Evolutionary conservation across 2,888 invertebrate genomes (phyloP).

Genomic region (Lasioglossum oenotherae): DNA sequence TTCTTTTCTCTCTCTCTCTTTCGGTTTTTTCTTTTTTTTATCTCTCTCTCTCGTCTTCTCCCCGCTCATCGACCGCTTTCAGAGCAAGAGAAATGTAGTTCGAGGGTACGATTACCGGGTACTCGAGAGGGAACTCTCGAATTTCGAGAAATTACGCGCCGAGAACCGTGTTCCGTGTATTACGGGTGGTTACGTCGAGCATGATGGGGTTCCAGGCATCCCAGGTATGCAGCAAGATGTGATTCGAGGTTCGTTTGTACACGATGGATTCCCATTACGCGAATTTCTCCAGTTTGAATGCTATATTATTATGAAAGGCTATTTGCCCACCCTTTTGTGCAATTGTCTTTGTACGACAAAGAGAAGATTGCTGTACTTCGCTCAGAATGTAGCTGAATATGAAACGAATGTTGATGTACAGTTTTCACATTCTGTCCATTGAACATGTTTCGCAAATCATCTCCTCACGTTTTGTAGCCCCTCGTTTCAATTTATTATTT

Average conservation of each 20-base stretch:
- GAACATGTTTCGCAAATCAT: not conserved
- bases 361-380: not conserved
- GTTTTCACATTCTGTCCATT: not conserved
- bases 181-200: not conserved
- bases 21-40: slow-evolving; percentile 14
- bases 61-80: slow-evolving; percentile 49
- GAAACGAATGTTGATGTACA: not conserved
- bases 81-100: slow-evolving; percentile 63
- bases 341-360: not conserved
- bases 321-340: not conserved
- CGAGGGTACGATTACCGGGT: slow-evolving; percentile 42
- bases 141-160: slow-evolving; percentile 44
- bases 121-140: slow-evolving; percentile 47
- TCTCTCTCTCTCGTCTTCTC: slow-evolving; percentile 16
- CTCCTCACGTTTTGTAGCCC: not conserved
- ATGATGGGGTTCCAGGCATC: not conserved
- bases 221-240: not conserved
- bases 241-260: slow-evolving; percentile 4
- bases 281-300: not conserved
- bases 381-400: not conserved
- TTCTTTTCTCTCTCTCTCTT: slow-evolving; percentile 18
- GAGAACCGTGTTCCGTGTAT: not conserved
- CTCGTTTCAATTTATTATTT: not conserved
- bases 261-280: slow-evolving; percentile 9
- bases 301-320: not conserved